phyloP scores from a whole-genome alignment of 1,140 invertebrate species.

The Sipha flava region DNA sequence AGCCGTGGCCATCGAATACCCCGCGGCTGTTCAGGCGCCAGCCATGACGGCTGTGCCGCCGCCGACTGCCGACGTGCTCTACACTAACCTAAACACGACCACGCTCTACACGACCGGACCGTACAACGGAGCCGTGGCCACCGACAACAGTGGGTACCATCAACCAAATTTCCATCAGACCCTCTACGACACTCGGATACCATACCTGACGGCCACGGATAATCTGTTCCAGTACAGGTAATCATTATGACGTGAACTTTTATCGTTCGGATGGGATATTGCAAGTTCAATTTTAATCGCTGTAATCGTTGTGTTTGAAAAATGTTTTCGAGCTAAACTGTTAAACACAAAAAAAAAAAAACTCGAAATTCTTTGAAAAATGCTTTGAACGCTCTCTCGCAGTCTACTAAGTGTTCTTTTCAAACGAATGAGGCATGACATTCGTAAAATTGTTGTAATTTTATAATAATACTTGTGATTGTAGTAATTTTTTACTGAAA shows the following conservation, averaged over 20 bases:
- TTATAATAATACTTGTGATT: too few relatives aligned
- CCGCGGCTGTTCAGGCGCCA: slow-evolving; percentile 70
- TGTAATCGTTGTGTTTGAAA: too few relatives aligned
- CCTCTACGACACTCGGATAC: slow-evolving; percentile 61
- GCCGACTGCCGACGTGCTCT: slow-evolving; percentile 46
- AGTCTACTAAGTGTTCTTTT: too few relatives aligned
- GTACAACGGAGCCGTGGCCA: slow-evolving; percentile 39
- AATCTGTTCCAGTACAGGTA: slow-evolving; percentile 81
- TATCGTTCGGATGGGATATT: too few relatives aligned
- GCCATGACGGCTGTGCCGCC: slow-evolving; percentile 51
- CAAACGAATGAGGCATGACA: too few relatives aligned
- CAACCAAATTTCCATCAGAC: slow-evolving; percentile 44
- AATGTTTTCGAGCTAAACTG: too few relatives aligned
- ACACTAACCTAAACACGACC: slow-evolving; percentile 9
- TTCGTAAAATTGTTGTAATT: too few relatives aligned
- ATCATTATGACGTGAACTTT: not conserved
- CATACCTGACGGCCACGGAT: slow-evolving; percentile 61
- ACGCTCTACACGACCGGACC: not conserved
- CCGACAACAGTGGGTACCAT: slow-evolving; percentile 55
- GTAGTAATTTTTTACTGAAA: too few relatives aligned
- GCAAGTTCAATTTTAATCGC: too few relatives aligned
- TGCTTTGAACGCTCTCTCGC: too few relatives aligned
- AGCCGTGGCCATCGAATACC: slow-evolving; percentile 59
- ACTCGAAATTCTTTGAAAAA: too few relatives aligned
- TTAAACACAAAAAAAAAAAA: too few relatives aligned